A percentile compares a stretch with the other conserved stretches of the same genome.
Conservation (phyloP, 2,888 invertebrate species). For the Chrysotoxum bicinctum region DNA sequence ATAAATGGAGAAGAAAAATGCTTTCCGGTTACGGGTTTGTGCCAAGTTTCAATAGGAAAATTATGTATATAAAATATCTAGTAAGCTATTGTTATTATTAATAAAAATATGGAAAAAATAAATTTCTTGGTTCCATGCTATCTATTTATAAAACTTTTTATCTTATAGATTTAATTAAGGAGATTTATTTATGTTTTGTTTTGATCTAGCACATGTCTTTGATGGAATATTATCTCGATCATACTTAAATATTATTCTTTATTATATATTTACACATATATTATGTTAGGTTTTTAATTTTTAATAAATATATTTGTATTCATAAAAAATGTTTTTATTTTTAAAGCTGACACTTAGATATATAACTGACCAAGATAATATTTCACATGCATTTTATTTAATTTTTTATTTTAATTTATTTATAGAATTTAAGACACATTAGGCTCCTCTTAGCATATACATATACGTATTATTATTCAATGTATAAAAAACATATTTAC, state of each 20-base stretch:
- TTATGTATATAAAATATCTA: slow-evolving; percentile 25
- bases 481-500: slow-evolving; percentile 51
- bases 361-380: slow-evolving; percentile 75
- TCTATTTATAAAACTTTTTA: slow-evolving; percentile 40
- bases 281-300: slow-evolving; percentile 35
- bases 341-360: slow-evolving; percentile 80
- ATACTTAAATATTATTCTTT: slow-evolving; percentile 39
- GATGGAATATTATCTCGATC: slow-evolving; percentile 68
- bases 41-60: slow-evolving; percentile 47
- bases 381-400: slow-evolving; percentile 66
- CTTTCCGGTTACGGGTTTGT: slow-evolving; percentile 54
- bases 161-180: slow-evolving; percentile 71
- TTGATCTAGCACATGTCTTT: slow-evolving; percentile 45
- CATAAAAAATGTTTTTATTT: slow-evolving; percentile 59
- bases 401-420: slow-evolving; percentile 74
- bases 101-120: slow-evolving; percentile 1
- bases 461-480: slow-evolving; percentile 73
- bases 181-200: slow-evolving; percentile 73
- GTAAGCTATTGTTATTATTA: slow-evolving; percentile 4
- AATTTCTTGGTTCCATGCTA: slow-evolving; percentile 49
- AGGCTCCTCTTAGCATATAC: slow-evolving; percentile 79
- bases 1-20: slow-evolving; percentile 40
- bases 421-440: slow-evolving; percentile 81
- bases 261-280: slow-evolving; percentile 58
- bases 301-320: slow-evolving; percentile 64